Conservation (phyloP, 1,140 invertebrate genomes). For the Euschistus heros region DNA sequence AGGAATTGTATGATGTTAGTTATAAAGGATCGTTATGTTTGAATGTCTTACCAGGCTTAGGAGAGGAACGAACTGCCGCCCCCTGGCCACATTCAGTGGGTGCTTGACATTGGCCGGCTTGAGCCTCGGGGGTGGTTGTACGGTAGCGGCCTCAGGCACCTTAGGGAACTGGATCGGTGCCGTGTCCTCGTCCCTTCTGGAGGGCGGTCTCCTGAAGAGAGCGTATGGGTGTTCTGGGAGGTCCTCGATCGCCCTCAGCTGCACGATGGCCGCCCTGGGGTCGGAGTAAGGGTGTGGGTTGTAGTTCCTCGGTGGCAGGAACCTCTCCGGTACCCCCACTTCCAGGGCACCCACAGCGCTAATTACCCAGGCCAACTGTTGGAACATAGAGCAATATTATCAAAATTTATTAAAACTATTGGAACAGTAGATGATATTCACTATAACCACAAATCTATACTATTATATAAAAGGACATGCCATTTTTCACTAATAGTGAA, state of each 20-base stretch:
- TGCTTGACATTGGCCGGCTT: constrained; percentile 23
- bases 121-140: constrained; percentile 4
- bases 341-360: constrained; percentile 12
- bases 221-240: constrained; percentile 21
- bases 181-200: constrained; percentile 11
- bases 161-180: constrained; percentile 28
- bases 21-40: too few relatives aligned
- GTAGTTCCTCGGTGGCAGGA: constrained; percentile 28
- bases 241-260: neutral
- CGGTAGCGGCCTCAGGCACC: constrained; percentile 22
- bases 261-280: neutral
- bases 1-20: too few relatives aligned
- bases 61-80: neutral
- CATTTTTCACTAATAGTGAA: too few relatives aligned
- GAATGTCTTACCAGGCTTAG: neutral
- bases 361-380: neutral
- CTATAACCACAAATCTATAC: too few relatives aligned
- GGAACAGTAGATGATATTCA: too few relatives aligned
- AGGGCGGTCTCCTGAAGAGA: constrained; percentile 21
- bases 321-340: constrained; percentile 29
- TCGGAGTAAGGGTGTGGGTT: constrained; percentile 29
- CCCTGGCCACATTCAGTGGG: constrained; percentile 4
- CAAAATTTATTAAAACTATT: too few relatives aligned
- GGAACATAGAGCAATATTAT: too few relatives aligned
- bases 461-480: too few relatives aligned